Evolutionary conservation across 2,888 invertebrate genomes (phyloP), one percentile per base, ranked within the genome.

Genomic region (Microplitis manilae): DNA sequence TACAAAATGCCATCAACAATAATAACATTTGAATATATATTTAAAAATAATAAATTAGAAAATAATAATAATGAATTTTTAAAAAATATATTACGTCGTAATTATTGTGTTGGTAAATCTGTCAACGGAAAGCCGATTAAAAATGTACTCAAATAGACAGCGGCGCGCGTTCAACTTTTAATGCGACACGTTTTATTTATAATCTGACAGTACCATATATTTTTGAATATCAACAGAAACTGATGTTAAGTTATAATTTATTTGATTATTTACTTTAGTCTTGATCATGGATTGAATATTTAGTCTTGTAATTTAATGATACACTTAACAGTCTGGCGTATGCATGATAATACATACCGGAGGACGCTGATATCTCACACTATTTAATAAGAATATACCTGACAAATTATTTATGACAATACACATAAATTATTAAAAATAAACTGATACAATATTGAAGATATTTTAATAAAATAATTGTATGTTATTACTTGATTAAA

Each of bases 361-460:
- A 79, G 71, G 77, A 79, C 77, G 77, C 77, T 77, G 64, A 73
- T 72, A 77, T 75, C 60, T 77, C 64, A 70, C 73, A 50, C 40
- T 39, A 77, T 68, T 68, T 69, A 68, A 68, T 60, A 68, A 59
- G 62, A 17, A 75, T 70, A 64, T 79, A 74, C 20, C 65, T 9
- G 30, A 64, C 73, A 75, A 78, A 79, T 79, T 68, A 68, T 78
- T 67, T 72, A 79, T 87, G 86, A 87, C 86, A 87, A 85, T 86
- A 79, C 68, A 65, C 15, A 50, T 64, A 20, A 74, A 50, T 64
- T 30, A 68, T 41, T 17, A 30, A 7, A 30, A 65, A 75, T 60
- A 8, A 40, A 74, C 13, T 59, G 17, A 7, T 5, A 17, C 60
- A 9, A 20, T 74, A 73, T 68, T 62, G n/a, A 50, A 15, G 2